phyloP scores from a whole-genome alignment of 2,797 vertebrate genomes.

The Morelia viridis region DNA sequence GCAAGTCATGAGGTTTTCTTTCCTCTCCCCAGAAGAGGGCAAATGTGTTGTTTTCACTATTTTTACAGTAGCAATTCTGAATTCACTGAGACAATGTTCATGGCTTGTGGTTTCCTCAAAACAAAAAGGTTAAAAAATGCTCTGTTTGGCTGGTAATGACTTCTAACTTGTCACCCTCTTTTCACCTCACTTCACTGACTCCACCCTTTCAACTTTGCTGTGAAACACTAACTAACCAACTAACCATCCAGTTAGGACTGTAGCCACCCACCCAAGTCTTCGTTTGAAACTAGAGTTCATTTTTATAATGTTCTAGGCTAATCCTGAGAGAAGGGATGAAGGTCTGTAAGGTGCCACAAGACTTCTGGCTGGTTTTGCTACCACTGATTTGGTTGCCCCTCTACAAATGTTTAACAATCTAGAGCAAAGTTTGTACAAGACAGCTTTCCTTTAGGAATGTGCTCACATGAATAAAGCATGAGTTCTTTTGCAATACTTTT shows the following conservation, averaged over 20 bases:
- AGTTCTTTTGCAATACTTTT: background rate
- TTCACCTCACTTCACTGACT: background rate
- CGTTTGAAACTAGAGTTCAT: background rate
- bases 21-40: background rate
- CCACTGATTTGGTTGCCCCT: background rate
- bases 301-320: background rate
- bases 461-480: background rate
- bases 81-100: background rate
- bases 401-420: background rate
- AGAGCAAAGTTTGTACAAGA: background rate
- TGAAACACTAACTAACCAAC: background rate
- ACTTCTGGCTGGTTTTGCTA: background rate
- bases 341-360: background rate
- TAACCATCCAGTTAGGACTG: background rate
- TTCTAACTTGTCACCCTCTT: background rate
- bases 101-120: background rate
- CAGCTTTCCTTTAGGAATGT: background rate
- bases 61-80: background rate
- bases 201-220: background rate
- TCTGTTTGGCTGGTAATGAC: background rate
- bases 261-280: background rate
- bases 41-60: background rate
- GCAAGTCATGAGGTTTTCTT: background rate
- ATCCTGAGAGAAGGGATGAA: background rate
- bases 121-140: background rate